A percentile compares a stretch with the other conserved stretches of the same genome.
Evolutionary conservation across 2,888 invertebrate genomes (phyloP).

Genomic region (Linhomoeus sp.): DNA sequence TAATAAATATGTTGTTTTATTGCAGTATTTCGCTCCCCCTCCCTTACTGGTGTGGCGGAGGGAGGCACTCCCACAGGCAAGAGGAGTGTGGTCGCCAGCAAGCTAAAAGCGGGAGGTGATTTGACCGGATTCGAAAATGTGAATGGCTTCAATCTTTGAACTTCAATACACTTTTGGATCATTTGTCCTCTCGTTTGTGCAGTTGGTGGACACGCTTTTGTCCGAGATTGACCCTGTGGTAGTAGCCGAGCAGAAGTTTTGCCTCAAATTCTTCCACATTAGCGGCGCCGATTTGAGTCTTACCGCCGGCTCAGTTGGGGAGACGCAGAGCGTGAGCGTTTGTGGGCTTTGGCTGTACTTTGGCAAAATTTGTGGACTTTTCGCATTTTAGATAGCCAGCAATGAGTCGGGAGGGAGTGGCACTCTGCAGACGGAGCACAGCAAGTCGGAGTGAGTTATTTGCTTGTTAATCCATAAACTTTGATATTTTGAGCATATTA

Average conservation of each 20-base stretch:
- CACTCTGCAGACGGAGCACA: too few relatives aligned
- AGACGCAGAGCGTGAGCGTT: conserved; percentile 11
- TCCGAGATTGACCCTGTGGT: conserved; percentile 73
- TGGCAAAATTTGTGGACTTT: neutral
- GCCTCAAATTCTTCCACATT: conserved; percentile 69
- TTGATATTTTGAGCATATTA: neutral
- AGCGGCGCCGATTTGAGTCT: conserved; percentile 33
- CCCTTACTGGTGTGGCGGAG: neutral
- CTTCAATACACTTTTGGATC: too few relatives aligned
- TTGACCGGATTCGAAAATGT: too few relatives aligned
- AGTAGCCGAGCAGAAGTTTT: conserved; percentile 82
- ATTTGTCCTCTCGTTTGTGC: too few relatives aligned
- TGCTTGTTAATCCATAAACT: neutral
- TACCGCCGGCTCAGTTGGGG: neutral
- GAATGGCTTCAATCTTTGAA: too few relatives aligned
- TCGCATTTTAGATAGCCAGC: neutral
- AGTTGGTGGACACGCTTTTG: conserved; percentile 60
- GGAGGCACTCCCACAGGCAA: too few relatives aligned
- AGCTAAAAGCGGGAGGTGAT: too few relatives aligned
- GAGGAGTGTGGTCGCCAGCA: too few relatives aligned
- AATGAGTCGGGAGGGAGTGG: neutral
- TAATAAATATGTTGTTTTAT: neutral
- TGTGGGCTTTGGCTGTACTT: neutral
- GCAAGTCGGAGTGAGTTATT: neutral
- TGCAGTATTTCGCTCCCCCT: neutral